A percentile compares a stretch with the other conserved stretches of the same genome.
phyloP scores from a whole-genome alignment of 1,140 invertebrate genomes.

The Zeugodacus cucurbitae region DNA sequence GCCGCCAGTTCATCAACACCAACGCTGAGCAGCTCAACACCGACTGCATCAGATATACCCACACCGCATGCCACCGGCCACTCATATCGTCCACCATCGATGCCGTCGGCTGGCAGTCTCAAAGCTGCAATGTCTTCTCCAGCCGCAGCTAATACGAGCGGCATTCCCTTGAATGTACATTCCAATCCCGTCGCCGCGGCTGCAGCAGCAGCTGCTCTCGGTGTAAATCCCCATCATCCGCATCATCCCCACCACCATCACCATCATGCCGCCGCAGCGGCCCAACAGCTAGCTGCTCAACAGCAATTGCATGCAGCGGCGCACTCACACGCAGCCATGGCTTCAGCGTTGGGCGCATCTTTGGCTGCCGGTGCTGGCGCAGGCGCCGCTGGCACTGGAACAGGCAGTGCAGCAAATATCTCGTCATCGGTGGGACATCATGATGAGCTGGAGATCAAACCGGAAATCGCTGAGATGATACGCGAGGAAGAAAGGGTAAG shows the following conservation, averaged over 20 bases:
- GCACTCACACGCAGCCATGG: constrained; percentile 61
- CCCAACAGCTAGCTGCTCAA: constrained; percentile 60
- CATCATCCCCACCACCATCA: constrained; percentile 53
- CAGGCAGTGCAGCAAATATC: constrained; percentile 32
- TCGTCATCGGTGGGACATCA: constrained; percentile 49
- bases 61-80: not conserved
- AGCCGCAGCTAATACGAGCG: constrained; percentile 45
- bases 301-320: constrained; percentile 55
- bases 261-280: constrained; percentile 54
- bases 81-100: constrained; percentile 47
- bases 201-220: constrained; percentile 46
- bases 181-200: constrained; percentile 49
- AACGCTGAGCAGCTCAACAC: not conserved
- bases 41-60: constrained; percentile 37
- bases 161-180: constrained; percentile 42
- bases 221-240: constrained; percentile 45
- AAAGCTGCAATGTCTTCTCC: constrained; percentile 40
- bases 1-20: constrained; percentile 11
- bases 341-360: constrained; percentile 53
- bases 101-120: constrained; percentile 49
- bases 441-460: constrained; percentile 91
- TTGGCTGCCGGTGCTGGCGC: constrained; percentile 49
- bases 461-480: constrained; percentile 94
- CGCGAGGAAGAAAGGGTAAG: constrained; percentile 95
- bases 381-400: constrained; percentile 33